phyloP scores from a whole-genome alignment of 2,113 vertebrate species.

The Mus spicilegus region DNA sequence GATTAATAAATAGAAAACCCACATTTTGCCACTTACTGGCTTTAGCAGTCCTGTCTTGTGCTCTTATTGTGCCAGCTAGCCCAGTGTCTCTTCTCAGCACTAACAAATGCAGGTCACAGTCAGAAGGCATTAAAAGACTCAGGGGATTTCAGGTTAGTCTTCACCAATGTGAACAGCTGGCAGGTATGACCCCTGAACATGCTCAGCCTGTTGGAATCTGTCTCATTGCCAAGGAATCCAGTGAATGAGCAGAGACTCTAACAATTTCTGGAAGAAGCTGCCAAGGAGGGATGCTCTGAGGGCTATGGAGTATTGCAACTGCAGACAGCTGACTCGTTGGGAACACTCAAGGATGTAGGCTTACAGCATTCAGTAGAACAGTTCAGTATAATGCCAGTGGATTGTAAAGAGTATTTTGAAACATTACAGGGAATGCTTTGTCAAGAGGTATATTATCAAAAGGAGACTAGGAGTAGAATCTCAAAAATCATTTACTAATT shows the following conservation, averaged over 20 bases:
- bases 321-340: neutral
- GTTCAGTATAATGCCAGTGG: neutral
- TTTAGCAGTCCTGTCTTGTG: slow-evolving; percentile 23
- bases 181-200: slow-evolving; percentile 71
- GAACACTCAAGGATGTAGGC: neutral
- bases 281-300: neutral
- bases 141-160: slow-evolving; percentile 80
- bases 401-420: neutral
- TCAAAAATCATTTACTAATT: neutral
- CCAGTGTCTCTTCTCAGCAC: slow-evolving; percentile 60
- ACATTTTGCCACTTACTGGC: neutral
- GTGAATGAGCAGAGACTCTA: slow-evolving; percentile 6
- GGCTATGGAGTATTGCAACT: neutral
- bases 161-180: slow-evolving; percentile 77
- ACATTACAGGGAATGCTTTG: neutral
- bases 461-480: neutral
- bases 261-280: neutral
- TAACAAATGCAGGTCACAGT: slow-evolving; percentile 74
- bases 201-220: slow-evolving; percentile 63
- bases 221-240: slow-evolving; percentile 56
- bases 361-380: neutral
- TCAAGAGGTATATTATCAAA: neutral
- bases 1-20: neutral
- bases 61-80: slow-evolving; percentile 12
- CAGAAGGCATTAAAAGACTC: slow-evolving; percentile 70